Base-by-base conservation (phyloP, 30 jellyfish, hydroid and myxozoan genomes). In the Turritopsis rubra region DNA sequence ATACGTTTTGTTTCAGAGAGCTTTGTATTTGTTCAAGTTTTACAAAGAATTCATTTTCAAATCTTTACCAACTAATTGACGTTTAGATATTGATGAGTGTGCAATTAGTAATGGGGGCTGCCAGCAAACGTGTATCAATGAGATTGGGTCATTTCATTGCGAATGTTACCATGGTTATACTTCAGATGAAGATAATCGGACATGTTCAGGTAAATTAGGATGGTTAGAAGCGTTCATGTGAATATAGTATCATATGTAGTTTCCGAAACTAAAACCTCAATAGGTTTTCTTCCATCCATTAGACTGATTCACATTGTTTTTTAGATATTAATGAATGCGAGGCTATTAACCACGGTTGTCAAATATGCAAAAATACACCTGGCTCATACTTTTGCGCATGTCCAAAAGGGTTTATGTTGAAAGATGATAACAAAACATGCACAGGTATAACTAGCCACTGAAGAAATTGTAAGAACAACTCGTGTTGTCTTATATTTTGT, bases 241-340 rank as follows among this genome's bases (percentile, higher is more conserved):
- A n/a, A n/a, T n/a, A n/a, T n/a, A n/a, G n/a, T n/a, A n/a, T n/a
- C n/a, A n/a, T n/a, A n/a, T n/a, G n/a, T n/a, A n/a, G n/a, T n/a
- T n/a, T n/a, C n/a, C n/a, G n/a, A n/a, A 41, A 41, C 60, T 41
- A 3, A 5, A 41, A 41, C 60, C 60, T 3, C 60, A 41, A 5
- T 41, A 3, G 60, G 13, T 28, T 19, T 79, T 4, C 26, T 65
- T 8, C 87, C n/a, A 52, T 21, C 1, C 16, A 26, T 53, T 21
- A 53, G 18, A 1, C 53, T 80, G 82, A 28, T 54, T 60, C 13
- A 20, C 0, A 21, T 41, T 66, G 27, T 7, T 75, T 27, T 68
- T 68, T 68, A 68, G 77, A 68, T 27, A 68, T 68, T 19, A 27
- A n/a, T 68, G 77, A 68, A 68, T 68, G 77, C 77, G 30, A 68